Base-by-base conservation (phyloP, 2,797 vertebrate species). In the Chrysocyon brachyurus region DNA sequence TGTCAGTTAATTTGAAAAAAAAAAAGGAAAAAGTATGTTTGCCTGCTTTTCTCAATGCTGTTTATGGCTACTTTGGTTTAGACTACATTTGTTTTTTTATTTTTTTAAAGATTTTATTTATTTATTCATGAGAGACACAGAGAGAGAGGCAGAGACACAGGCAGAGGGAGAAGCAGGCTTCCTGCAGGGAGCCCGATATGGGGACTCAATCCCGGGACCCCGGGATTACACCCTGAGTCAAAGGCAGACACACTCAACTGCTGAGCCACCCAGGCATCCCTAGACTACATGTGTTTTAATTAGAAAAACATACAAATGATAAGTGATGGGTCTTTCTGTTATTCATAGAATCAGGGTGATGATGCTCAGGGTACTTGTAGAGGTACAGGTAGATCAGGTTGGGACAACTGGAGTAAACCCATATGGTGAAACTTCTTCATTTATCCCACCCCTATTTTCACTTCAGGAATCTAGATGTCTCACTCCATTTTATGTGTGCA, bases 351-450 rank as follows among this genome's bases (percentile, higher is more conserved):
- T 9, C 9, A 2, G 3, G 0, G 9, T 12, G 24, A 49, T 19
- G 63, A 9, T 1, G 0, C 12, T 90, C n/a, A 21, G 36, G 63
- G 28, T 3, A 12, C 4, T 10, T 22, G 15, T 9, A 68, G 94
- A 40, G 2, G 3, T 7, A 15, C 54, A 46, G 68, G 8, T 5
- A 70, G 52, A 17, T 4, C 9, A 59, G 75, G 90, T 1, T 26
- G 15, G 56, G 40, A 1, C 0, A 46, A 15, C 31, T 3, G 0
- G 5, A 0, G 0, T 0, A 64, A 96, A 31, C n/a, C 33, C 16
- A 10, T 40, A 49, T 4, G 22, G 33, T 28, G 8, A 17, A 19
- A 49, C 68, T 2, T 8, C 82, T 82, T 86, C 15, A 2, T 22
- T 33, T 40, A 10, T 15, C 33, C 1, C 63, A 57, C 49, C 64